A percentile compares a stretch with the other conserved stretches of the same genome.
Conservation (phyloP, 2,797 vertebrate genomes). For the Knipowitschia caucasica region DNA sequence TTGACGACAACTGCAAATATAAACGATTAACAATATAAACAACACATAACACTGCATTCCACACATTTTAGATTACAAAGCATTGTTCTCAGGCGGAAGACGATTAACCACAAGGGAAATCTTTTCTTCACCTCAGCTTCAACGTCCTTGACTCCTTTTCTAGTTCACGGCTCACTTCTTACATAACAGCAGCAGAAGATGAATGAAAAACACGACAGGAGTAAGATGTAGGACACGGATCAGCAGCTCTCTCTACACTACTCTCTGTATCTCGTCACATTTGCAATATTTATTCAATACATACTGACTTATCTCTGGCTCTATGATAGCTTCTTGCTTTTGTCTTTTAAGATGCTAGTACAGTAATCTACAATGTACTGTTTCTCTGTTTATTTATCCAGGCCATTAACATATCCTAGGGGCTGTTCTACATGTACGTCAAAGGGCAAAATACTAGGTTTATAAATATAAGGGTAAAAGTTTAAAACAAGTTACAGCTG, state of each 20-base stretch:
- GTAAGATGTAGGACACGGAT: slow-evolving; percentile 3
- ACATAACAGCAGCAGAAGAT: slow-evolving; percentile 34
- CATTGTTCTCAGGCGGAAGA: background rate
- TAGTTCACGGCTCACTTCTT: slow-evolving; percentile 20
- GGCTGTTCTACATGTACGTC: no score
- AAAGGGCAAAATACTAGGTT: no score
- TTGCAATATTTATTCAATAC: slow-evolving; percentile 12
- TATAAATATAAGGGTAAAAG: no score
- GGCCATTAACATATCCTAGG: no score
- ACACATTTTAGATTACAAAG: background rate
- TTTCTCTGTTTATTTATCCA: no score
- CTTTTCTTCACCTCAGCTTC: slow-evolving; percentile 13
- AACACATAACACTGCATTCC: background rate
- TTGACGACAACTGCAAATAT: slow-evolving; percentile 61
- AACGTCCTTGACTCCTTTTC: slow-evolving; percentile 42
- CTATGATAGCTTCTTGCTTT: background rate
- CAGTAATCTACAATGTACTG: background rate
- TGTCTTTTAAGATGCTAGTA: background rate
- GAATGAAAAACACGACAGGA: slow-evolving; percentile 29
- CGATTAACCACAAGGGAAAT: slow-evolving; percentile 10
- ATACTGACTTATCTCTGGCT: background rate
- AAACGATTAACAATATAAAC: background rate
- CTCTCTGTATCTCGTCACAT: background rate
- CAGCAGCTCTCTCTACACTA: slow-evolving; percentile 4
- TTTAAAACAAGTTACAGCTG: no score